Conservation (phyloP, 2,113 vertebrate genomes). For the Sciurus niger region DNA sequence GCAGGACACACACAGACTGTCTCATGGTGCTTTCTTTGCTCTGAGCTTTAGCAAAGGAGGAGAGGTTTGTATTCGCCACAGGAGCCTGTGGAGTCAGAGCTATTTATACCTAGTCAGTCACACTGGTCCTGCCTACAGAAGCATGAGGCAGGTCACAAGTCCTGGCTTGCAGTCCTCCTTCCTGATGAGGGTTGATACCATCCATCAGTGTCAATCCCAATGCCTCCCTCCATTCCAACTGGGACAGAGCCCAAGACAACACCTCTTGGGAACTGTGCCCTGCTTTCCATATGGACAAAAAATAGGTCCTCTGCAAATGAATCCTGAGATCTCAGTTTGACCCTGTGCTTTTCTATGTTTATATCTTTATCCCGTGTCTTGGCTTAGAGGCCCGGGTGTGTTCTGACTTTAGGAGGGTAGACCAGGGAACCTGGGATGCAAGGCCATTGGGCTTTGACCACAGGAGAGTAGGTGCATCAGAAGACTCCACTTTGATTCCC, state of each 20-base stretch:
- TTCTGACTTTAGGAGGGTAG: neutral
- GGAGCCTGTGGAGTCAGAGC: neutral
- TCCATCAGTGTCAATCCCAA: neutral
- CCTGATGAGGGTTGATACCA: neutral
- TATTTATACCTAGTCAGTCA: neutral
- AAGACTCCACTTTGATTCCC: too few relatives aligned
- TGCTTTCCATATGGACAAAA: neutral
- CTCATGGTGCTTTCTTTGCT: constrained; percentile 55
- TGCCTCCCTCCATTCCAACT: neutral
- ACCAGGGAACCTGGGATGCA: neutral
- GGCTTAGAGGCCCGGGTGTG: neutral
- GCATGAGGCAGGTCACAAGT: neutral
- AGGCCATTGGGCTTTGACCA: too few relatives aligned
- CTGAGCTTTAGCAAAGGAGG: neutral
- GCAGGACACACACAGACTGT: neutral
- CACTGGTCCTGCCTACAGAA: neutral
- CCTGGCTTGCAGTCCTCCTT: neutral
- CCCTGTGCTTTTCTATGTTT: neutral
- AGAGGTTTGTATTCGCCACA: neutral
- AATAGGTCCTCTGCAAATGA: neutral
- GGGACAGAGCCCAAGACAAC: too few relatives aligned
- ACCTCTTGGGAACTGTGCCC: neutral
- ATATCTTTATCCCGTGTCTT: neutral
- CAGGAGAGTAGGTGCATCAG: neutral
- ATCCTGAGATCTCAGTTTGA: neutral